phyloP scores from a whole-genome alignment of 2,888 invertebrate genomes.

The Loripinus fragilis region DNA sequence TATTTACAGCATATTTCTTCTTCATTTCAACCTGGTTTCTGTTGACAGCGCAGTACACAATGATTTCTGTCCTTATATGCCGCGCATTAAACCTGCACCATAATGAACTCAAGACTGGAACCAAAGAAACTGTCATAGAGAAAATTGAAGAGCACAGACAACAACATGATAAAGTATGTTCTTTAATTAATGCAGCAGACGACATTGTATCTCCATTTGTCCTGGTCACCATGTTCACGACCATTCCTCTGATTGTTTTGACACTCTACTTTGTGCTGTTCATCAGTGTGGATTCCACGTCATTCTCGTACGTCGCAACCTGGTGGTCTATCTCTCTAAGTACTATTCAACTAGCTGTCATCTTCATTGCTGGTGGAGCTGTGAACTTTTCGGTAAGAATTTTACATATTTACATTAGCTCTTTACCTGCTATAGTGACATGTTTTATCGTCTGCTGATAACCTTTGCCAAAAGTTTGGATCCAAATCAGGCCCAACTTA shows the following conservation, averaged over 20 bases:
- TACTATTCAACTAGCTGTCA: constrained; percentile 51
- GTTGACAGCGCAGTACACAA: constrained; percentile 55
- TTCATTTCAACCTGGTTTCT: constrained; percentile 62
- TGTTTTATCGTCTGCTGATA: too few species aligned
- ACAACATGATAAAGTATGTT: constrained; percentile 54
- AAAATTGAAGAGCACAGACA: constrained; percentile 53
- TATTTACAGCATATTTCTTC: constrained; percentile 54
- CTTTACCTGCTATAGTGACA: too few species aligned
- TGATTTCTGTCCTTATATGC: constrained; percentile 40
- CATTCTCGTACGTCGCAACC: constrained; percentile 59
- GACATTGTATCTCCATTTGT: constrained; percentile 59
- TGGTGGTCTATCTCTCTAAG: constrained; percentile 65
- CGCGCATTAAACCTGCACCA: constrained; percentile 47
- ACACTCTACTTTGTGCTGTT: constrained; percentile 65
- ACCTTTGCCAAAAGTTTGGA: too few species aligned
- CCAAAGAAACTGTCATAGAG: constrained; percentile 43
- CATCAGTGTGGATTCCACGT: constrained; percentile 34
- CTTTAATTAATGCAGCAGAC: constrained; percentile 52
- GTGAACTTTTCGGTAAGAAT: constrained; percentile 60
- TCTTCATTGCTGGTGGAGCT: constrained; percentile 60
- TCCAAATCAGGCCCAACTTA: too few species aligned
- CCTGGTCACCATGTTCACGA: constrained; percentile 56
- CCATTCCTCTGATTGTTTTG: constrained; percentile 63
- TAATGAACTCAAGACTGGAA: constrained; percentile 30
- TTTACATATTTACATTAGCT: too few species aligned